These are phyloP conservation scores for Rhinoraja longicauda DNA, from an alignment of 2,797 vertebrate species.

Conservation along the genomic window DNA sequence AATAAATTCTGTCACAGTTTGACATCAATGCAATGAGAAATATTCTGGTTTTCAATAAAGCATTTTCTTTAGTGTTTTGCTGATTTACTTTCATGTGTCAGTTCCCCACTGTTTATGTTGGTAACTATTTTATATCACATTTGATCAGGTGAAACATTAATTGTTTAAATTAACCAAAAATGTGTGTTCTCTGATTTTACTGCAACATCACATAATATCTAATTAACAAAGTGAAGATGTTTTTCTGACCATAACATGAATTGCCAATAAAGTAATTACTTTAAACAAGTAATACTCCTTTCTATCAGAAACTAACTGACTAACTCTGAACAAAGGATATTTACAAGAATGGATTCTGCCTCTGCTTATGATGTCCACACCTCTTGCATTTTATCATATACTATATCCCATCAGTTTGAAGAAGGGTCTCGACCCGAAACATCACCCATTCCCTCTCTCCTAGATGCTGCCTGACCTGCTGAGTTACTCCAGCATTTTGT, in stretches of 20 bases:
- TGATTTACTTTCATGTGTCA: slow-evolving; percentile 99
- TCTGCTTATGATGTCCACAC: neutral
- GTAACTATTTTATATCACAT: slow-evolving; percentile 99
- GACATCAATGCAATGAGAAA: neutral
- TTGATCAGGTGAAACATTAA: slow-evolving; percentile 99
- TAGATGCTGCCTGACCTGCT: no score
- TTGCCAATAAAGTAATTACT: neutral
- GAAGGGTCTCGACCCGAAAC: no score
- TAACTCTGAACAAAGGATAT: neutral
- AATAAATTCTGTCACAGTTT: neutral
- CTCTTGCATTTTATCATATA: neutral
- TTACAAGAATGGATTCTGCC: neutral
- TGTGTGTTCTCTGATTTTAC: slow-evolving; percentile 65
- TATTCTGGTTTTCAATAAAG: slow-evolving; percentile 83
- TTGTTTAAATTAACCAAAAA: slow-evolving; percentile 85
- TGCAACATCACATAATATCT: slow-evolving; percentile 63
- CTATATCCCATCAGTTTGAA: no score
- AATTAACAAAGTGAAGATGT: neutral
- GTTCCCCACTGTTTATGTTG: slow-evolving; percentile 96
- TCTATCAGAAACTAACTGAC: neutral
- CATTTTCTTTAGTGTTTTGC: slow-evolving; percentile 97
- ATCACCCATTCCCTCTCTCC: no score
- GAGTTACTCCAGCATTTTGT: no score
- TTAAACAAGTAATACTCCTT: neutral
- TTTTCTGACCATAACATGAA: neutral